phyloP scores from a whole-genome alignment of 2,888 invertebrate species.

The Drosophila meridiana region DNA sequence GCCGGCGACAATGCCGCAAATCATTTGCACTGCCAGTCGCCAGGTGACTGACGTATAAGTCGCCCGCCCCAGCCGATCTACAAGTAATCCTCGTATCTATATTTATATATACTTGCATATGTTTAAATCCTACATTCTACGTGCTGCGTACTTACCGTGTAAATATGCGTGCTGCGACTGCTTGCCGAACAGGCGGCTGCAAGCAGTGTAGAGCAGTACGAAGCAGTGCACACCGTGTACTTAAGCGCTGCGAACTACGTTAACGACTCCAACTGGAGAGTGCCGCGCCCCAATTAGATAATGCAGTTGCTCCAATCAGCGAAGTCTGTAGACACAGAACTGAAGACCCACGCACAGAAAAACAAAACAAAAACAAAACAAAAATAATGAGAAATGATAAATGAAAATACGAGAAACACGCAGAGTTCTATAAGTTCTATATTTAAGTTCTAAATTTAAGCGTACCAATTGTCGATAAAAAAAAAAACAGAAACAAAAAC shows the following conservation, averaged over 20 bases:
- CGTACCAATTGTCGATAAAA: conserved; percentile 72
- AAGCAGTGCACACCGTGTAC: conserved; percentile 30
- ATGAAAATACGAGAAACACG: conserved; percentile 23
- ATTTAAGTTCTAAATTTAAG: conserved; percentile 61
- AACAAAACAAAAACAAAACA: neutral
- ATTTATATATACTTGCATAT: conserved; percentile 18
- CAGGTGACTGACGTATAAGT: conserved; percentile 85
- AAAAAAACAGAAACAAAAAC: conserved; percentile 1
- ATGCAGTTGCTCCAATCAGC: conserved; percentile 9
- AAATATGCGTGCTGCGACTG: conserved; percentile 52
- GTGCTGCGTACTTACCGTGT: conserved; percentile 56
- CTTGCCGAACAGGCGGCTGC: conserved; percentile 37
- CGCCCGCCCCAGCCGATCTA: conserved; percentile 79
- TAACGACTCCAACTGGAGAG: conserved; percentile 6
- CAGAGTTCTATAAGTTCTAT: conserved; percentile 57
- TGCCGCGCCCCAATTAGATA: neutral
- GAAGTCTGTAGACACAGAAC: conserved; percentile 44
- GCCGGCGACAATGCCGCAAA: conserved; percentile 66
- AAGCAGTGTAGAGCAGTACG: conserved; percentile 21
- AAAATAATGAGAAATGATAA: neutral
- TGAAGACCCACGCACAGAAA: conserved; percentile 48
- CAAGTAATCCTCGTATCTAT: conserved; percentile 58
- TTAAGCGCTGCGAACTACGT: conserved; percentile 23
- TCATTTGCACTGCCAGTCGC: conserved; percentile 83
- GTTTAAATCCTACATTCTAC: conserved; percentile 43